phyloP scores from a whole-genome alignment of 2,797 vertebrate species.

The Hyperoplus lanceolatus region DNA sequence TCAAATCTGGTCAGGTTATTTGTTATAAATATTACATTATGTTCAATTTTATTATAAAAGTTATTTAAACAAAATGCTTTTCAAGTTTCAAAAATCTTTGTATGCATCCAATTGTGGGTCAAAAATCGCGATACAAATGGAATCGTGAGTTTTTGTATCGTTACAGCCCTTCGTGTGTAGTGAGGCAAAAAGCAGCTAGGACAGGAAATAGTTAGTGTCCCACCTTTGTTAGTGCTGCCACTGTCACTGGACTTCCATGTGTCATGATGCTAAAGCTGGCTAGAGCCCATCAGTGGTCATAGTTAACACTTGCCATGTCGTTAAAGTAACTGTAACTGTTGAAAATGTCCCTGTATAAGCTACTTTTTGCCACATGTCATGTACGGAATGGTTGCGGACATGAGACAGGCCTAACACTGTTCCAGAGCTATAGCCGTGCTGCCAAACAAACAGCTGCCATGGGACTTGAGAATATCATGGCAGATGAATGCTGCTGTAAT shows the following conservation, averaged over 20 bases:
- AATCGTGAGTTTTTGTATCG: no score
- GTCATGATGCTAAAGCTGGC: neutral
- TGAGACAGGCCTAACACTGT: neutral
- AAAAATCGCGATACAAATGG: no score
- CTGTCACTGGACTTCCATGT: neutral
- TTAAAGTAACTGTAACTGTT: neutral
- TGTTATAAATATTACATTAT: no score
- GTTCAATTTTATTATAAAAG: no score
- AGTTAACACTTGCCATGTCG: neutral
- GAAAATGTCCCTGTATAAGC: neutral
- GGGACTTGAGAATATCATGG: no score
- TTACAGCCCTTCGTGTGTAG: no score
- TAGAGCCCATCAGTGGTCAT: neutral
- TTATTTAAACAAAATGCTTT: no score
- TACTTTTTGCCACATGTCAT: neutral
- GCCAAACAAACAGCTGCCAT: no score
- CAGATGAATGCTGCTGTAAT: no score
- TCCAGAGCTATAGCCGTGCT: neutral
- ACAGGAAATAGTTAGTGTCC: neutral
- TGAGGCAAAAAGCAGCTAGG: neutral
- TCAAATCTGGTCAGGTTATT: no score
- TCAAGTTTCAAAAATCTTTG: no score
- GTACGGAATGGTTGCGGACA: neutral
- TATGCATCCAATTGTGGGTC: no score
- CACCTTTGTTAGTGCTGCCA: neutral